Evolutionary conservation across 2,797 vertebrate genomes (phyloP), one percentile per base, ranked within the genome.

Genomic region (Coluber constrictor): DNA sequence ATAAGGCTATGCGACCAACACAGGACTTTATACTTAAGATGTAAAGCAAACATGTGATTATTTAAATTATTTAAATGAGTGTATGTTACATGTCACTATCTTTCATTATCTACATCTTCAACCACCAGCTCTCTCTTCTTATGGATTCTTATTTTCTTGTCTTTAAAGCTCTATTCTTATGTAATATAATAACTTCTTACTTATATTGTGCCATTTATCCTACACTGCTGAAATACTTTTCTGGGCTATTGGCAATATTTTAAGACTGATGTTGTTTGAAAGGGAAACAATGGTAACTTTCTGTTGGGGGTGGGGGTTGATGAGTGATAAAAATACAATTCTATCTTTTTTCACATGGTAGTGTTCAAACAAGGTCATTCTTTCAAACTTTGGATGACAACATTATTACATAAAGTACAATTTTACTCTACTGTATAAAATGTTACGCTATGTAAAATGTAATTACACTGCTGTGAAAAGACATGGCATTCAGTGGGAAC

Each of bases 61-160:
- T 89, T 92, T 91, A 87, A 94, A n/a, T 93, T 88, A 59, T 89
- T 92, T 91, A 87, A 94, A 91, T 86, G n/a, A 10, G 16, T 55
- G 88, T 63, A 83, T 92, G 70, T 5, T 88, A 55, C 88, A 66
- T 59, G 86, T n/a, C 20, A 25, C 86, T 94, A 63, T 95, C 63
- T 96, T 95, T 95, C 90, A 93, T 25, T 93, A 93, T 55, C 74
- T 93, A 51, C 1, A 18, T 94, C 94, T 83, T 57, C 56, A 91
- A 4, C 79, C 87, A 0, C 83, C 51, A 91, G 0, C 0, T 92
- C 23, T 6, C 3, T 95, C 12, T 54, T 87, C 55, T 94, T 86
- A 66, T 25, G 23, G 32, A 93, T 86, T 91, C 87, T 93, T 90
- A 86, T 93, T 92, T 95, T 95, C 92, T 90, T 47, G 10, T 15